Evolutionary conservation across 1,140 invertebrate genomes (phyloP), one percentile per base, ranked within the genome.

Genomic region (Pteromalus puparum): DNA sequence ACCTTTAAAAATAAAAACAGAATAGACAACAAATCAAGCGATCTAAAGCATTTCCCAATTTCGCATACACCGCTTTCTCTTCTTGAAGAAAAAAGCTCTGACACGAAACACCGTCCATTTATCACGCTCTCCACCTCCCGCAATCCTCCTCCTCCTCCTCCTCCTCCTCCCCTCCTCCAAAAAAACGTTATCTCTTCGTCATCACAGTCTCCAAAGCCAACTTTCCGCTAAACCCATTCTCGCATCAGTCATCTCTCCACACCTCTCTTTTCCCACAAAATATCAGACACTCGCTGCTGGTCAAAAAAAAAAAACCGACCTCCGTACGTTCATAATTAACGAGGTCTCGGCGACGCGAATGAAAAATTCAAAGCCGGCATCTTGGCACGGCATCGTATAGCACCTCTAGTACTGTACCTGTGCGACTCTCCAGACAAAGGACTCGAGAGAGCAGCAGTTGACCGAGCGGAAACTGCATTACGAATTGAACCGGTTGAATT

Each of bases 401-500:
- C 48, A 53, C 48, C 46, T 48, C 46, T 48, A 48, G 10, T 15
- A 48, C 70, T 18, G n/a, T n/a, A 26, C 30, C 30, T 68, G 9
- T n/a, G 10, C 67, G 26, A 28, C 74, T 48, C 46, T n/a, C n/a
- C 38, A 24, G 70, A 81, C 80, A 81, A 81, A 81, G 73, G 80
- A 30, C 65, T n/a, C 7, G 61, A 68, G 61, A 61, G 26, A 34
- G 26, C 15, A 80, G 46, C 28, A 30, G 70, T 46, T 24, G 3
- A 38, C 26, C 68, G 53, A 34, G 30, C 80, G 68, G 34, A 61
- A 28, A 73, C 74, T 65, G 30, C 81, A 82, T 76, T 76, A 68
- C 81, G 28, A 82, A 82, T 76, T 48, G 73, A 82, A n/a, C n/a
- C 61, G 34, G 13, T 18, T 82, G 73, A 82, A 82, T 82, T 82